Evolutionary conservation across 2,797 vertebrate species (phyloP), one percentile per base, ranked within the genome.

Genomic region (Chiroxiphia lanceolata): DNA sequence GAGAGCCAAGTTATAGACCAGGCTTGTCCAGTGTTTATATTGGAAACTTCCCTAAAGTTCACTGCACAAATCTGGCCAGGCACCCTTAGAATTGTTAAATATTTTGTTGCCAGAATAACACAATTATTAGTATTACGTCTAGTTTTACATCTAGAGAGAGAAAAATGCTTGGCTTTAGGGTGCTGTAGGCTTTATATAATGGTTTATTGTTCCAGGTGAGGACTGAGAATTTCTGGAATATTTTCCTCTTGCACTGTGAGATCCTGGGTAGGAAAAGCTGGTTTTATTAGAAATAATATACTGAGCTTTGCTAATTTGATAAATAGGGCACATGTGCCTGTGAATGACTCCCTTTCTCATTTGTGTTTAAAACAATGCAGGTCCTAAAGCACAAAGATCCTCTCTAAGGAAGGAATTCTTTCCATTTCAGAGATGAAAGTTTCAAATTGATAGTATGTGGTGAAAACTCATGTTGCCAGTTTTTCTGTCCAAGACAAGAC

Each of bases 31-130:
- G 33, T 94, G 91, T 96, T 96, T 94, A 42, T 65, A 15, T 50
- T 95, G 95, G 95, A 93, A 69, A 7, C 71, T 21, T 72, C 76
- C 11, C 72, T 59, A 29, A 59, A 87, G n/a, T 77, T 92, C 72
- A 48, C 53, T 86, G 74, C 68, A 75, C 47, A 90, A 89, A 84
- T 47, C 76, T 86, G 68, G 80, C 72, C 63, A 91, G 74, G 72
- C 57, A 63, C 54, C 11, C 7, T 87, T 67, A 54, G 38, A 82
- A 81, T 29, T 88, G 45, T 86, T 86, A 48, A 83, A 72, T 50
- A 60, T 81, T 95, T 69, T 71, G 26, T 61, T 86, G 72, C 65
- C 72, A 91, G 82, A 90, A 71, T 10, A 94, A 25, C 56, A 50
- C 48, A 82, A 63, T 60, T 72, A 67, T 23, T 78, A 44, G 31